phyloP scores from a whole-genome alignment of 2,888 invertebrate genomes.

The Bellardia bayeri region DNA sequence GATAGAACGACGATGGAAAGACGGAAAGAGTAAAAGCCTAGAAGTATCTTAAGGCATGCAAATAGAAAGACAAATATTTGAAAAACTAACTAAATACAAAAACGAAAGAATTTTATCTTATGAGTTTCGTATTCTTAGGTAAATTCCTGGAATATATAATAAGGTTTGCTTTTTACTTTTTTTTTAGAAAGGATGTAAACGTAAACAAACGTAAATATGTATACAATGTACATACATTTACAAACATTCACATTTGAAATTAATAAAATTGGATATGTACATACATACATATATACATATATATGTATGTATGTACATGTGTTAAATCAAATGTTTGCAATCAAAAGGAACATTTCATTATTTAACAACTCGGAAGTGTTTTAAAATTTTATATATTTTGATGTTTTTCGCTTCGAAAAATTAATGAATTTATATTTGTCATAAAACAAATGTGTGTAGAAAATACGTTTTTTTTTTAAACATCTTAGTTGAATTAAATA shows the following conservation, averaged over 20 bases:
- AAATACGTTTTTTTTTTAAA: too few relatives aligned
- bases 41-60: slow-evolving; percentile 48
- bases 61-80: slow-evolving; percentile 52
- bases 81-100: slow-evolving; percentile 38
- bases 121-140: slow-evolving; percentile 20
- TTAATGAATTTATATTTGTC: not conserved
- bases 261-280: not conserved
- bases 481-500: too few relatives aligned
- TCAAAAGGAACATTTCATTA: not conserved
- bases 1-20: not conserved
- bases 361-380: not conserved
- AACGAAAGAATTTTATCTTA: slow-evolving; percentile 18
- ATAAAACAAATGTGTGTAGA: not conserved
- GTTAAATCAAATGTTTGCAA: slow-evolving; percentile 13
- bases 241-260: too few relatives aligned
- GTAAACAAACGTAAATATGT: not conserved
- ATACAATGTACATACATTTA: not conserved
- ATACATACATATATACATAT: too few relatives aligned
- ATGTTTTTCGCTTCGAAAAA: not conserved
- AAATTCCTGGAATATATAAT: slow-evolving; percentile 37
- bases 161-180: slow-evolving; percentile 9
- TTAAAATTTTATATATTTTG: not conserved
- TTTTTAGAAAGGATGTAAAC: not conserved
- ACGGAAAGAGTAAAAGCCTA: slow-evolving; percentile 20
- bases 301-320: not conserved